Evolutionary conservation across 2,888 invertebrate genomes (phyloP).

Genomic region (Hyposoter dolosus): DNA sequence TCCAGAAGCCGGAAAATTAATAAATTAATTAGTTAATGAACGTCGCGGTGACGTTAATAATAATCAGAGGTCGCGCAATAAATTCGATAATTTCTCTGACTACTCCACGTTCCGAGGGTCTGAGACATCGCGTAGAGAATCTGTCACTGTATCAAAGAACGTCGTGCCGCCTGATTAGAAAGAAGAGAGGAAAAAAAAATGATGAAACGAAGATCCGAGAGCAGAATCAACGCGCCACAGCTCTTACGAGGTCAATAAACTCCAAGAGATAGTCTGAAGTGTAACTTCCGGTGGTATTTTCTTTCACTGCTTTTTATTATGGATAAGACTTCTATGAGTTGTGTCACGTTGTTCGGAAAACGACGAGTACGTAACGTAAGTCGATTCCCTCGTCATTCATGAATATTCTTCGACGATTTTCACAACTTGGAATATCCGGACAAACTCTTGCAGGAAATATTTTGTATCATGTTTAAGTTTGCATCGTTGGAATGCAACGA

Average conservation of each 20-base stretch:
- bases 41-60: neutral
- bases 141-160: conserved; percentile 31
- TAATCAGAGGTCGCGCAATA: neutral
- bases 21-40: neutral
- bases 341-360: neutral
- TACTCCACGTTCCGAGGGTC: conserved; percentile 2
- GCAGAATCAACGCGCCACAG: conserved; percentile 20
- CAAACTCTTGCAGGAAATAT: no score
- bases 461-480: no score
- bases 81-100: neutral
- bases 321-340: neutral
- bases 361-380: neutral
- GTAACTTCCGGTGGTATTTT: conserved; percentile 60
- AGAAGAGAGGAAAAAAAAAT: neutral
- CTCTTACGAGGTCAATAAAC: conserved; percentile 53
- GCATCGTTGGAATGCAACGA: no score
- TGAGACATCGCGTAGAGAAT: conserved; percentile 1
- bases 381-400: neutral
- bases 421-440: no score
- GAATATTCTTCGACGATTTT: no score
- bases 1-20: neutral
- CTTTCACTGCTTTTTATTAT: conserved; percentile 48
- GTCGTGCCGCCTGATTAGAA: conserved; percentile 19
- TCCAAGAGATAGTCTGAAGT: conserved; percentile 38
- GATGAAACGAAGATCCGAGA: conserved; percentile 38